Evolutionary conservation across 2,888 invertebrate genomes (phyloP).

Genomic region (Torymus aiolomorphi): DNA sequence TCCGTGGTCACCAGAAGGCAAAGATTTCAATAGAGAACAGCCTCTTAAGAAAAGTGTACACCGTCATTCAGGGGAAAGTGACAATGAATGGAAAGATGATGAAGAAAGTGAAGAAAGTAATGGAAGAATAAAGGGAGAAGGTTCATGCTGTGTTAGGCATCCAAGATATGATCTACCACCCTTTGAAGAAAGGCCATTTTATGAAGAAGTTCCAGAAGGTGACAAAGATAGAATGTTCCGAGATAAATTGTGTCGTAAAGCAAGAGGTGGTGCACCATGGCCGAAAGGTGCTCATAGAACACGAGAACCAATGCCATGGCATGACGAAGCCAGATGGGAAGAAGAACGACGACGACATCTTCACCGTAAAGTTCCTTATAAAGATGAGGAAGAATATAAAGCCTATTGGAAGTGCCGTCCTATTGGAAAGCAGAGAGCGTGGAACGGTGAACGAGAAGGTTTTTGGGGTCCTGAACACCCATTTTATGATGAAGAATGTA

Average conservation of each 20-base stretch:
- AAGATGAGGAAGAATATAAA: slow-evolving; percentile 71
- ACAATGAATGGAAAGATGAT: slow-evolving; percentile 74
- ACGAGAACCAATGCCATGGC: slow-evolving; percentile 88
- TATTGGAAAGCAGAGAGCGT: slow-evolving; percentile 64
- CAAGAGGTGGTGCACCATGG: slow-evolving; percentile 71
- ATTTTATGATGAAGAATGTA: slow-evolving; percentile 73
- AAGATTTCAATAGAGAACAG: slow-evolving; percentile 77
- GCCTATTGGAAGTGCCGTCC: slow-evolving; percentile 70
- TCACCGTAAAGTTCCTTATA: slow-evolving; percentile 68
- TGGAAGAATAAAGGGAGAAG: slow-evolving; percentile 72
- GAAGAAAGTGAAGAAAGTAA: slow-evolving; percentile 75
- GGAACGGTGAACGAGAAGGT: slow-evolving; percentile 62
- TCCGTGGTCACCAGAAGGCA: slow-evolving; percentile 88
- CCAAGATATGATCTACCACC: slow-evolving; percentile 64
- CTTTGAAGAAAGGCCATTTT: slow-evolving; percentile 66
- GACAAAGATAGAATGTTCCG: slow-evolving; percentile 70
- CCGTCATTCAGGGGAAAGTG: slow-evolving; percentile 75
- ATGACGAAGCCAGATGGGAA: slow-evolving; percentile 81
- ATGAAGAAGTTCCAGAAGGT: slow-evolving; percentile 64
- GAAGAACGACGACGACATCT: slow-evolving; percentile 68
- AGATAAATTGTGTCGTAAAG: slow-evolving; percentile 66
- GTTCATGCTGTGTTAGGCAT: slow-evolving; percentile 71
- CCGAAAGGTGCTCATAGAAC: slow-evolving; percentile 78
- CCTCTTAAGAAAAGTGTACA: slow-evolving; percentile 62
- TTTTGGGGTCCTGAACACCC: slow-evolving; percentile 64